A percentile compares a stretch with the other conserved stretches of the same genome.
Conservation (phyloP, 92 coral and sea anemone genomes). For the Desmophyllum pertusum region DNA sequence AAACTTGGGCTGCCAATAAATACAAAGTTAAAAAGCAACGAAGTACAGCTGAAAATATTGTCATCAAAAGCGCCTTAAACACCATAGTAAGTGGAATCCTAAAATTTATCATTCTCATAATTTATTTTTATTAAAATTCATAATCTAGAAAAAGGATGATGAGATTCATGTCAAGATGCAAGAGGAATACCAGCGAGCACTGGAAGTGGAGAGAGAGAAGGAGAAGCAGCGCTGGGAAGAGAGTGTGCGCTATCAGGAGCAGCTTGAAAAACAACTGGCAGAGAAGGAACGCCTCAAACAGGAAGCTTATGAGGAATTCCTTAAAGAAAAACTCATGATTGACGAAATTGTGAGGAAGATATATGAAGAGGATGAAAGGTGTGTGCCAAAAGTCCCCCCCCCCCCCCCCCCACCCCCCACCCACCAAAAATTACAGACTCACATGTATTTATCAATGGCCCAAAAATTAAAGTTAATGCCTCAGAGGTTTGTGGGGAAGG, state of each 20-base stretch:
- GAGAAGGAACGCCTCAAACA: constrained; percentile 93
- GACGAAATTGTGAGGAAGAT: constrained; percentile 98
- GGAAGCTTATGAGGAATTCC: constrained; percentile 94
- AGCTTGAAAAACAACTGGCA: constrained; percentile 85
- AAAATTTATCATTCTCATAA: not conserved
- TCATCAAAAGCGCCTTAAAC: too few relatives aligned
- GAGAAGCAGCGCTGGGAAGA: constrained; percentile 93
- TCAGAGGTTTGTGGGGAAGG: too few relatives aligned
- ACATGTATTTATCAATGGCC: too few relatives aligned
- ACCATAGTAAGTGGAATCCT: not conserved
- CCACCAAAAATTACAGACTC: too few relatives aligned
- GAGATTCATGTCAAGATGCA: constrained; percentile 85
- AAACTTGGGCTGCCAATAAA: too few relatives aligned
- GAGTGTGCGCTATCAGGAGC: constrained; percentile 91
- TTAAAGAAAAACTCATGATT: constrained; percentile 98
- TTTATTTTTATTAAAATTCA: not conserved
- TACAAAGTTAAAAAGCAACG: too few relatives aligned
- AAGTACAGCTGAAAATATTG: too few relatives aligned
- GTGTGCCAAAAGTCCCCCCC: constrained; percentile 9
- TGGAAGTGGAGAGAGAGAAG: constrained; percentile 82
- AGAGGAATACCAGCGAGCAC: constrained; percentile 78
- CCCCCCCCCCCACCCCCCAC: too few relatives aligned
- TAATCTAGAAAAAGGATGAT: constrained; percentile 62
- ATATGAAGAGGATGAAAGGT: constrained; percentile 98
- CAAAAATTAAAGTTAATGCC: too few relatives aligned